A percentile compares a stretch with the other conserved stretches of the same genome.
Evolutionary conservation across 2,113 vertebrate species (phyloP).

Genomic region (Patagioenas fasciata): DNA sequence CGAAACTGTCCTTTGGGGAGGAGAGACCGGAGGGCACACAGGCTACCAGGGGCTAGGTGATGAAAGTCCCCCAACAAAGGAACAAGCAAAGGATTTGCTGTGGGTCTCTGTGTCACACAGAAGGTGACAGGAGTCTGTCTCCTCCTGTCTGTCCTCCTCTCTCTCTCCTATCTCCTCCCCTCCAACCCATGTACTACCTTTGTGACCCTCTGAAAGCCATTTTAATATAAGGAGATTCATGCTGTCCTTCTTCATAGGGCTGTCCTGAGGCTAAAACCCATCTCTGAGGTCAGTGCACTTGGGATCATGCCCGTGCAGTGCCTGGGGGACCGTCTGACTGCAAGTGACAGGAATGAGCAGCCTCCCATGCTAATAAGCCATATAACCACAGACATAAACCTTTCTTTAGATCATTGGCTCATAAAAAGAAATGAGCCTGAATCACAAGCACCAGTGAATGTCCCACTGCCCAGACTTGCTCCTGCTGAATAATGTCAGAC

Average conservation of each 20-base stretch:
- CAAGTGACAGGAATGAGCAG: background rate
- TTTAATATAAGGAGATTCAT: background rate
- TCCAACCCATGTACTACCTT: background rate
- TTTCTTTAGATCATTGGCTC: background rate
- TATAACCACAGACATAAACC: background rate
- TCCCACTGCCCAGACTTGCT: background rate
- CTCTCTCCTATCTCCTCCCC: too few species aligned
- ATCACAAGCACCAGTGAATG: background rate
- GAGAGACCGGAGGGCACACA: background rate
- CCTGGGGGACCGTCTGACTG: background rate
- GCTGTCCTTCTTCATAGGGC: background rate
- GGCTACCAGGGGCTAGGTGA: background rate
- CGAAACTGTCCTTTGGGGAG: background rate
- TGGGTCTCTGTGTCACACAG: background rate
- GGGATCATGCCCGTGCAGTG: too few species aligned
- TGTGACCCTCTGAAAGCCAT: background rate
- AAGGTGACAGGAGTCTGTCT: background rate
- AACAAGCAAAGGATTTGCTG: background rate
- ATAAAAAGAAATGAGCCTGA: background rate
- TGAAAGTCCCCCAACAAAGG: background rate
- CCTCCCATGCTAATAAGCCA: background rate
- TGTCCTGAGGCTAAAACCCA: background rate
- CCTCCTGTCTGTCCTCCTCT: too few species aligned
- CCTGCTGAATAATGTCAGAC: background rate
- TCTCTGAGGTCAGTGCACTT: background rate